Evolutionary conservation across 1,140 invertebrate species (phyloP).

Genomic region (Mactra quadrangularis): DNA sequence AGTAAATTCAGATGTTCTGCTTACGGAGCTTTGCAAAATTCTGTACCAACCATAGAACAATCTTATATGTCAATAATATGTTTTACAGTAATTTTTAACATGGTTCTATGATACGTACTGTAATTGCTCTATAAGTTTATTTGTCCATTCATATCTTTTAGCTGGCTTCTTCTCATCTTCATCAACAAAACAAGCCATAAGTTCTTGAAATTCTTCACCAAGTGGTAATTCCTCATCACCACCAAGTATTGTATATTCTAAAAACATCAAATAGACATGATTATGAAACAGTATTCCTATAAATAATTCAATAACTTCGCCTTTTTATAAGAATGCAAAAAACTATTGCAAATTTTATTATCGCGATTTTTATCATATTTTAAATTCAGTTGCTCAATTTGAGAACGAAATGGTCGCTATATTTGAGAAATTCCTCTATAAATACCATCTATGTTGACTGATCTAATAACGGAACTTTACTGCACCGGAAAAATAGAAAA

Average conservation of each 20-base stretch:
- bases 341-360: not conserved
- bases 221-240: conserved; percentile 82
- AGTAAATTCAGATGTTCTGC: no score
- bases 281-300: not conserved
- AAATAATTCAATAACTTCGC: not conserved
- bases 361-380: no score
- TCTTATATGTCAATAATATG: no score
- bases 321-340: not conserved
- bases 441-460: no score
- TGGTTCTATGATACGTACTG: conserved; percentile 68
- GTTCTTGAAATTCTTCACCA: conserved; percentile 81
- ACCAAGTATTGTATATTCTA: conserved; percentile 81
- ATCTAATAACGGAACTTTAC: no score
- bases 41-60: no score
- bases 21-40: no score
- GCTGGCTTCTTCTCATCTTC: conserved; percentile 75
- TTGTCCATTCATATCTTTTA: conserved; percentile 72
- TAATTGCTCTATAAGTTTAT: conserved; percentile 80
- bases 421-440: no score
- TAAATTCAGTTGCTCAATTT: no score
- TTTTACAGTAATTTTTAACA: not conserved
- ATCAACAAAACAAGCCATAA: conserved; percentile 78
- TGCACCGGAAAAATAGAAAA: no score
- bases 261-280: not conserved
- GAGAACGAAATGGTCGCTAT: no score